Evolutionary conservation across 2,113 vertebrate species (phyloP).

Genomic region (Turdus rufiventris): DNA sequence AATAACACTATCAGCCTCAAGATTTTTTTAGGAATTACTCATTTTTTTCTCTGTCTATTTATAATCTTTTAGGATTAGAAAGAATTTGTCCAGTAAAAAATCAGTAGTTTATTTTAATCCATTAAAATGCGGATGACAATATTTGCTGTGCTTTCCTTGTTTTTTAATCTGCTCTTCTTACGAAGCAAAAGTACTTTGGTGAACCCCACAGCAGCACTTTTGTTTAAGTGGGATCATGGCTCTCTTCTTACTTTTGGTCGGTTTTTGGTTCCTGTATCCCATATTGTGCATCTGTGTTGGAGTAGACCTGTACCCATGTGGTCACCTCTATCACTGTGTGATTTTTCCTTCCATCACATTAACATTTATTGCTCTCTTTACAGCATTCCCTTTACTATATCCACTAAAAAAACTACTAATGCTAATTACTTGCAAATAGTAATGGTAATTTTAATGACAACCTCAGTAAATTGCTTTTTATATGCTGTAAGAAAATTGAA

Average conservation of each 20-base stretch:
- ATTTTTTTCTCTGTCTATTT: neutral
- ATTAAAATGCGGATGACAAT: neutral
- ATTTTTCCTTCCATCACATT: slow-evolving; percentile 15
- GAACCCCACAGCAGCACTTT: neutral
- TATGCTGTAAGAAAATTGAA: slow-evolving; percentile 34
- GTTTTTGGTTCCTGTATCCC: neutral
- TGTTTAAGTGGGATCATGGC: neutral
- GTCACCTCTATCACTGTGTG: neutral
- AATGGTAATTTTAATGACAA: slow-evolving; percentile 39
- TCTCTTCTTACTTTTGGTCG: neutral
- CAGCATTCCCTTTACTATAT: neutral
- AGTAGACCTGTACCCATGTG: neutral
- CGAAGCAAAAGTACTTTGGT: neutral
- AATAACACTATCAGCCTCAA: neutral
- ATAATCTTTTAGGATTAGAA: neutral
- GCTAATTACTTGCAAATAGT: slow-evolving; percentile 45
- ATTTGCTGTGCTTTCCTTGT: neutral
- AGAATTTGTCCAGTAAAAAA: neutral
- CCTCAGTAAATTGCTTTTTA: slow-evolving; percentile 35
- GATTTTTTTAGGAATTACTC: neutral
- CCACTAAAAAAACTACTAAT: neutral
- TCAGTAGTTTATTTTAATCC: neutral
- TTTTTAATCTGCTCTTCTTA: neutral
- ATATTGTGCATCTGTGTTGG: neutral
- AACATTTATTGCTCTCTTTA: slow-evolving; percentile 26